These are phyloP conservation scores for Prunella himalayana DNA, from an alignment of 2,113 vertebrate species.

Conservation along the genomic window DNA sequence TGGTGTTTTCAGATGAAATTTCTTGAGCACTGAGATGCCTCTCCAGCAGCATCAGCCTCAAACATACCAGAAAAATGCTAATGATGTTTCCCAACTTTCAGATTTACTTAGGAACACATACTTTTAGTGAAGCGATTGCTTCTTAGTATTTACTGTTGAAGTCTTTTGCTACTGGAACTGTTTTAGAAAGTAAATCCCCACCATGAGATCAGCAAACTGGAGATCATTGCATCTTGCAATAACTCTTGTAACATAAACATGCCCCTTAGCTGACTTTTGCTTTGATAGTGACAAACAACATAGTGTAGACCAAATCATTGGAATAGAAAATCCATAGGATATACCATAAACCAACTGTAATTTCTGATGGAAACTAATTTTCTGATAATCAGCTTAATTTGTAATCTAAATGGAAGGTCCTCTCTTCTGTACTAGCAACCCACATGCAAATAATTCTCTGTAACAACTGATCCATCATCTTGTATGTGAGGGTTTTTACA, in stretches of 20 bases:
- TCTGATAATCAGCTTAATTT: not conserved
- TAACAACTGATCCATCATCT: not conserved
- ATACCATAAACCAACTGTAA: not conserved
- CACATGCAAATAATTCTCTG: not conserved
- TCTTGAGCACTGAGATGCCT: not conserved
- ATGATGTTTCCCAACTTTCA: not conserved
- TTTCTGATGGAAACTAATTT: not conserved
- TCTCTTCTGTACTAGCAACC: not conserved
- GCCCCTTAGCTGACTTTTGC: not conserved
- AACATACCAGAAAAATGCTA: not conserved
- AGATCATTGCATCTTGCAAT: not conserved
- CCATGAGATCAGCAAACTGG: not conserved
- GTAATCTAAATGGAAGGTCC: not conserved
- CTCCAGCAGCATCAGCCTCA: not conserved
- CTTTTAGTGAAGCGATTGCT: not conserved
- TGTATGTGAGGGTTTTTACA: not conserved
- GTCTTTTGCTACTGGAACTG: not conserved
- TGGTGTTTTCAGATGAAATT: not conserved
- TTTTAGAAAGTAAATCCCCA: not conserved
- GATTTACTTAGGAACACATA: not conserved
- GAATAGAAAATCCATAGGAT: not conserved
- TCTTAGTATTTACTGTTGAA: not conserved
- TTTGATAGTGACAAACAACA: not conserved
- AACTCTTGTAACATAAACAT: not conserved
- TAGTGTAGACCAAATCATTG: not conserved